phyloP scores from a whole-genome alignment of 2,113 vertebrate genomes.

The Notarius lentiginosus region DNA sequence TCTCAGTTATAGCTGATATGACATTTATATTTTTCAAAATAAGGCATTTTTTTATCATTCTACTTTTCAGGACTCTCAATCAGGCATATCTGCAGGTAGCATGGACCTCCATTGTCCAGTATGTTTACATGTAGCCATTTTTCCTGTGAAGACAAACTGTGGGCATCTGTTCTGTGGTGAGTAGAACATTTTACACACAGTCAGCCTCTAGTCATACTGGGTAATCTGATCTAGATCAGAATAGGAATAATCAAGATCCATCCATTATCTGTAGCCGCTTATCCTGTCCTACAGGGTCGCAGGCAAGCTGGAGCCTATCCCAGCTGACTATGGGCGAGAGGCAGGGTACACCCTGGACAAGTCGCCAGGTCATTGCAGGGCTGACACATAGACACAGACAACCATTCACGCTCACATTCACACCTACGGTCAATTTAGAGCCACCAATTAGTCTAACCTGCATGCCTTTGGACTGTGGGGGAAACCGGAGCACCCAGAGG shows the following conservation, averaged over 20 bases:
- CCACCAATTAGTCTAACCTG: no score
- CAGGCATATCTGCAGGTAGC: conserved; percentile 53
- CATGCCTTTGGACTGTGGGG: no score
- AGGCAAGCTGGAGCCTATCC: no score
- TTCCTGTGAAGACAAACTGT: conserved; percentile 82
- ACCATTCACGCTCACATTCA: no score
- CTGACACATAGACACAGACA: no score
- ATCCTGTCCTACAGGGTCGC: no score
- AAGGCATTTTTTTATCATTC: neutral
- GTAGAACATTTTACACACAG: conserved; percentile 14
- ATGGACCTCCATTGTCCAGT: conserved; percentile 76
- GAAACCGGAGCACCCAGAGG: no score
- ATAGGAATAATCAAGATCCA: neutral
- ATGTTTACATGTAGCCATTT: conserved; percentile 74
- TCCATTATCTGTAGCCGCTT: no score
- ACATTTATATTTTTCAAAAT: neutral
- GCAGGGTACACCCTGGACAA: no score
- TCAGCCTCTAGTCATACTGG: neutral
- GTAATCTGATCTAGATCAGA: neutral
- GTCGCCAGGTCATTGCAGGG: no score
- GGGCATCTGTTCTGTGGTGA: conserved; percentile 82
- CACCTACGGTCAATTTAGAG: no score
- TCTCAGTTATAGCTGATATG: neutral
- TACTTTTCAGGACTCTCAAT: conserved; percentile 65
- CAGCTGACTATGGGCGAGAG: no score